phyloP scores from a whole-genome alignment of 2,888 invertebrate species.

The Congeria kusceri region DNA sequence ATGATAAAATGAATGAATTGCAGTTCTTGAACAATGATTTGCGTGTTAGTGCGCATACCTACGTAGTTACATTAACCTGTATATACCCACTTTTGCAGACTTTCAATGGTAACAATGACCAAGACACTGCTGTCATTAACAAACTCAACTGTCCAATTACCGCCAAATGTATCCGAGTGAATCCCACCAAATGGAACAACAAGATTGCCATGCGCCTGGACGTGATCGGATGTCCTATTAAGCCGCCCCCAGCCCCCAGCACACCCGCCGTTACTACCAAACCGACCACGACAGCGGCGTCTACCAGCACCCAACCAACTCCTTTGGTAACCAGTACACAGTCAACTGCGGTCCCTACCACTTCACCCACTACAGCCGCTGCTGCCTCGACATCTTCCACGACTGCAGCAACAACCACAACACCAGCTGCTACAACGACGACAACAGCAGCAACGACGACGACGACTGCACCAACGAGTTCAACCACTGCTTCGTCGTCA shows the following conservation, averaged over 20 bases:
- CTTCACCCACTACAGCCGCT: neutral
- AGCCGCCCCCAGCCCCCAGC: slow-evolving; percentile 9
- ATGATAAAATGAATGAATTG: no score
- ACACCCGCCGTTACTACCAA: neutral
- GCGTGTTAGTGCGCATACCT: no score
- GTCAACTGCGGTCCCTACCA: neutral
- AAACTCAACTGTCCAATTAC: slow-evolving; percentile 65
- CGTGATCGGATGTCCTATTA: slow-evolving; percentile 71
- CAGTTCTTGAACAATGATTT: no score
- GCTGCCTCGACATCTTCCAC: neutral
- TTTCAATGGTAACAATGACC: slow-evolving; percentile 66
- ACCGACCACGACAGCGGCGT: slow-evolving; percentile 2
- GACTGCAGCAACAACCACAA: slow-evolving; percentile 1
- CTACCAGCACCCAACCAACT: neutral
- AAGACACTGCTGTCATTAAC: slow-evolving; percentile 62
- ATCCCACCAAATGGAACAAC: slow-evolving; percentile 63
- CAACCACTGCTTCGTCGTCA: slow-evolving; percentile 1
- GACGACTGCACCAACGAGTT: slow-evolving; percentile 1
- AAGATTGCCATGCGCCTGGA: slow-evolving; percentile 69
- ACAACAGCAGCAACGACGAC: slow-evolving; percentile 1
- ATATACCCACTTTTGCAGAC: slow-evolving; percentile 55
- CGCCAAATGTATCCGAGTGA: slow-evolving; percentile 68
- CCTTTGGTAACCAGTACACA: neutral
- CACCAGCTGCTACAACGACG: neutral
- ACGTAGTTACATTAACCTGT: no score